phyloP scores from a whole-genome alignment of 2,888 invertebrate species.

The Acronicta leporina region DNA sequence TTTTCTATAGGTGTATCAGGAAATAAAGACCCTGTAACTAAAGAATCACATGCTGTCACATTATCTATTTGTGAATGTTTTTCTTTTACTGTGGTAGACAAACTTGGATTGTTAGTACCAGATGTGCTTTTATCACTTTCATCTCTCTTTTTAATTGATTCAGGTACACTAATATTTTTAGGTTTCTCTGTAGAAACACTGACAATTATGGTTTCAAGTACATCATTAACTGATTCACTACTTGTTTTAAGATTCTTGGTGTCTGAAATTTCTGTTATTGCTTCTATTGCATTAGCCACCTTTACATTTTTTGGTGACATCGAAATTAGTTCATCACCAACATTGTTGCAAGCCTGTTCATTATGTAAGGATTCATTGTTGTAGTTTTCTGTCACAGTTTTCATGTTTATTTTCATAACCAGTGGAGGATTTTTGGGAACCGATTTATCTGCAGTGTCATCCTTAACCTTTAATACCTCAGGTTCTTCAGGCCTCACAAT shows the following conservation, averaged over 20 bases:
- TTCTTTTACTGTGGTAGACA: slow-evolving; percentile 26
- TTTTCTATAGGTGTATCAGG: slow-evolving; percentile 35
- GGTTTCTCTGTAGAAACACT: slow-evolving; percentile 31
- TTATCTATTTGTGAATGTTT: slow-evolving; percentile 25
- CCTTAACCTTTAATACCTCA: slow-evolving; percentile 61
- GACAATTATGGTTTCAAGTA: slow-evolving; percentile 23
- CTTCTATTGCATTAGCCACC: slow-evolving; percentile 58
- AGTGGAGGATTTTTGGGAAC: slow-evolving; percentile 78
- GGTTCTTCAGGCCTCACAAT: slow-evolving; percentile 81
- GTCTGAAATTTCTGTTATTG: slow-evolving; percentile 42
- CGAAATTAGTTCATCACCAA: slow-evolving; percentile 74
- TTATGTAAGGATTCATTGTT: slow-evolving; percentile 64
- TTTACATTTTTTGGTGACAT: slow-evolving; percentile 70
- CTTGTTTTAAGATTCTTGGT: slow-evolving; percentile 34
- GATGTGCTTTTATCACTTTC: slow-evolving; percentile 32
- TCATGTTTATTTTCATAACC: slow-evolving; percentile 85
- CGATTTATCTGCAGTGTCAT: slow-evolving; percentile 67
- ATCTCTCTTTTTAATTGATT: slow-evolving; percentile 31
- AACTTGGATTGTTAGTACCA: slow-evolving; percentile 18
- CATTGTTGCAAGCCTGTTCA: slow-evolving; percentile 69
- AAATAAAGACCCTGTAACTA: slow-evolving; percentile 20
- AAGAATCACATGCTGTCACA: slow-evolving; percentile 24
- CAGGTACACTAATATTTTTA: slow-evolving; percentile 60
- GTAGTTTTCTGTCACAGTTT: slow-evolving; percentile 72
- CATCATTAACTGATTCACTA: slow-evolving; percentile 28